Evolutionary conservation across 2,888 invertebrate genomes (phyloP).

Genomic region (Drosophila tripunctata): DNA sequence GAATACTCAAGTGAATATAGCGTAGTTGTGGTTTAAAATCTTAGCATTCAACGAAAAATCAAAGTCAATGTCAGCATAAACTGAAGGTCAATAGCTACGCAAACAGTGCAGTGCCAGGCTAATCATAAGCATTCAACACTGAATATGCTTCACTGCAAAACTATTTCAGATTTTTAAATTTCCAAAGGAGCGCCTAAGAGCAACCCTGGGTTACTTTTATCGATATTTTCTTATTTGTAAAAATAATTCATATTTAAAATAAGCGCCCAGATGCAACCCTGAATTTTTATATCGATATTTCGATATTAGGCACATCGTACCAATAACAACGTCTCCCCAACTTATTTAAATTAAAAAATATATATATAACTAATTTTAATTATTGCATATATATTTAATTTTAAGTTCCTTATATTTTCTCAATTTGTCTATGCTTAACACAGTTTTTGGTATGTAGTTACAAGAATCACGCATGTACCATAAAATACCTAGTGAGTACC

Average conservation of each 20-base stretch:
- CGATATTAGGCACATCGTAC: no score
- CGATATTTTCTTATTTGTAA: not conserved
- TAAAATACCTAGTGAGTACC: conserved; percentile 23
- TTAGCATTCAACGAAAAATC: conserved; percentile 28
- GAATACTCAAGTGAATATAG: conserved; percentile 33
- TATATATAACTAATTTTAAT: not conserved
- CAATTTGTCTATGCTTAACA: no score
- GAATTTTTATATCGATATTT: not conserved
- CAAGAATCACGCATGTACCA: not conserved
- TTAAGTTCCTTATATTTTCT: no score
- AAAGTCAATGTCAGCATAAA: conserved; percentile 52
- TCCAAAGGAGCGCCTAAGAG: not conserved
- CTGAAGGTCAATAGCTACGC: conserved; percentile 54
- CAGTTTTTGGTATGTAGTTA: not conserved
- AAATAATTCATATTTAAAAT: not conserved
- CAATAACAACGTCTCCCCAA: not conserved
- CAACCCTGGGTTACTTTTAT: not conserved
- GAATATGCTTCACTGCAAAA: not conserved
- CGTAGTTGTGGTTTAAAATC: conserved; percentile 37
- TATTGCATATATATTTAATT: not conserved
- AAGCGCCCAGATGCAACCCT: not conserved
- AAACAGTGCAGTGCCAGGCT: conserved; percentile 14
- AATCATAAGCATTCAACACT: conserved; percentile 3
- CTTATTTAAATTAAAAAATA: not conserved
- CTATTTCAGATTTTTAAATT: not conserved